Base-by-base conservation (phyloP, 1,140 invertebrate species). In the Oedothorax gibbosus region DNA sequence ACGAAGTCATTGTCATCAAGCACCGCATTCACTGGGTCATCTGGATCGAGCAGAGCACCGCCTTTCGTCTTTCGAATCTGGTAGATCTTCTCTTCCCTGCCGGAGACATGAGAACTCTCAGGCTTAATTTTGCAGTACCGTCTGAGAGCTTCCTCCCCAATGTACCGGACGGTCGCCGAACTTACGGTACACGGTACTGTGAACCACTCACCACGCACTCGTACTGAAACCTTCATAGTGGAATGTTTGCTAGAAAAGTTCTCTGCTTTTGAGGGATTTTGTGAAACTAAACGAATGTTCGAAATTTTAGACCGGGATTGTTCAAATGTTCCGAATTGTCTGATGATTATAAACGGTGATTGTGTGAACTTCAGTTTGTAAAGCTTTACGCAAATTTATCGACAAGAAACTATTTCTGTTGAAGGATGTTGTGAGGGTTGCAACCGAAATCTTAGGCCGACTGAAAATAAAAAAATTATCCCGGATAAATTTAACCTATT, bases 1-100 rank as follows among this genome's bases (percentile, higher is more conserved):
- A 94, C 92, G 88, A 93, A 93, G 85, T 94, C 93, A 88, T 93
- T 92, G 88, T 94, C 93, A 86, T 93, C 92, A 9, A 94, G 89
- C 21, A 94, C 92, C 76, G 92, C 90, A 72, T 87, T 89, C 53
- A 94, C 90, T 11, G 89, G 12, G 88, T 94, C 93, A 85, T 92
- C 91, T 6, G 91, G 91, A 88, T 94, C 93, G 66, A 94, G 87
- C 65, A 94, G 91, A 11, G 93, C 93, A 2, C 93, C 92, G 8
- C 93, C 93, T 86, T 91, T 89, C 0, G 93, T 93, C 88, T 93
- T 93, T 14, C 93, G 88, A 7, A 94, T 90, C 88, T 93, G 92
- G 72, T 90, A 91, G 11, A 93, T 91, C 81, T 91, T 90, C 35
- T 88, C 88, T 35, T 89, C 89, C 72, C 87, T 88, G 11, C 81